Percentiles rank a stretch among this genome's conserved stretches.
Conservation (phyloP, 92 coral and sea anemone species). For the Epizoanthus fatuus region DNA sequence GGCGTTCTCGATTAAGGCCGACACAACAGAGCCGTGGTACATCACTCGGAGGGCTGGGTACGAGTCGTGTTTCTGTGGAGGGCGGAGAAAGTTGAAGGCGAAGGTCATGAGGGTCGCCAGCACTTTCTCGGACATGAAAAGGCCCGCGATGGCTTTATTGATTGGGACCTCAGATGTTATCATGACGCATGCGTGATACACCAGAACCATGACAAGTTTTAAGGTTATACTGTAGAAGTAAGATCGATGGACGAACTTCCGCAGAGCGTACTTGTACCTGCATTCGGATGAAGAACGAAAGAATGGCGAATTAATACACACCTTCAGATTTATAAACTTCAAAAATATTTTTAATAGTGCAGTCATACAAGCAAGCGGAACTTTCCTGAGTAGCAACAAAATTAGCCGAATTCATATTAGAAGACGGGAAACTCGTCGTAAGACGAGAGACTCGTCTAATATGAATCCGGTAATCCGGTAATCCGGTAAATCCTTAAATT, state of each 20-base stretch:
- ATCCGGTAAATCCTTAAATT: no score
- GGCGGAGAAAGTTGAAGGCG: slow-evolving; percentile 46
- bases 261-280: slow-evolving; percentile 30
- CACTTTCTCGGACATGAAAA: slow-evolving; percentile 36
- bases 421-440: no score
- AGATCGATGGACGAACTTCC: slow-evolving; percentile 5
- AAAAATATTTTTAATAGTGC: no score
- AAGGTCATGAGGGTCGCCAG: slow-evolving; percentile 13
- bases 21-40: slow-evolving; percentile 23
- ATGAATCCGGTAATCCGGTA: no score
- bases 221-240: slow-evolving; percentile 23
- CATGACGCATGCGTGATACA: slow-evolving; percentile 28
- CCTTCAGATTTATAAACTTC: no score
- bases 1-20: slow-evolving; percentile 41
- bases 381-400: no score
- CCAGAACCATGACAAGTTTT: background rate
- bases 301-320: no score
- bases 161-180: background rate
- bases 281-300: no score
- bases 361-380: no score
- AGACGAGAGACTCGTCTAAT: no score
- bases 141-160: slow-evolving; percentile 34
- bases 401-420: no score
- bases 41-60: slow-evolving; percentile 46
- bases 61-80: slow-evolving; percentile 38